phyloP scores from a whole-genome alignment of 2,888 invertebrate genomes.

The Ischnus inquisitorius region DNA sequence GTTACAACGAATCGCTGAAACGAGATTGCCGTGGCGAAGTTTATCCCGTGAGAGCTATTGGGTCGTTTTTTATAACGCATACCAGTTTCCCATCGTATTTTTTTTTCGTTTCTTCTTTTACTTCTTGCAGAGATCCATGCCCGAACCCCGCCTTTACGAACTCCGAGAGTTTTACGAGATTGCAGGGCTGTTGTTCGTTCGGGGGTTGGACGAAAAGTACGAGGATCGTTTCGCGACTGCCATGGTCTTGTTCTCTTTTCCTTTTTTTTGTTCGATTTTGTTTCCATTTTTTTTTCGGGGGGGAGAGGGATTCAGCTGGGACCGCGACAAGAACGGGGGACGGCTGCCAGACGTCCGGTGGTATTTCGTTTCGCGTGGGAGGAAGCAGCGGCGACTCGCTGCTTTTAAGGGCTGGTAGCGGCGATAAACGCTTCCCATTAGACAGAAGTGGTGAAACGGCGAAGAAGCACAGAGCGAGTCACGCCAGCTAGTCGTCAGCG shows the following conservation, averaged over 20 bases:
- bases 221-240: constrained; percentile 31
- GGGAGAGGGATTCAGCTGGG: constrained; percentile 2
- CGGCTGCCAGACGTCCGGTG: constrained; percentile 18
- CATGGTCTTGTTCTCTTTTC: constrained; percentile 34
- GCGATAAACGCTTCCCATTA: constrained; percentile 52
- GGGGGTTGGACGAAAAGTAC: constrained; percentile 20
- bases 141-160: constrained; percentile 38
- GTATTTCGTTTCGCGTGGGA: constrained; percentile 35
- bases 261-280: constrained; percentile 9
- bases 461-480: background rate
- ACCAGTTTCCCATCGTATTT: constrained; percentile 24
- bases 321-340: constrained; percentile 1
- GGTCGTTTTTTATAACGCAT: constrained; percentile 45
- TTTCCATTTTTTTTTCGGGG: constrained; percentile 6
- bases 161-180: constrained; percentile 51
- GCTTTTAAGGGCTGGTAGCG: constrained; percentile 27
- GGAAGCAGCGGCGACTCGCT: constrained; percentile 31
- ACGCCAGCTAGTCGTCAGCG: constrained; percentile 9
- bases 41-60: constrained; percentile 54
- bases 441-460: constrained; percentile 48
- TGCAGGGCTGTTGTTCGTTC: constrained; percentile 14
- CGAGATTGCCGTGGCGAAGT: constrained; percentile 47
- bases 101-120: constrained; percentile 10
- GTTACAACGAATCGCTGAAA: constrained; percentile 25
- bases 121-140: constrained; percentile 12